phyloP scores from a whole-genome alignment of 2,888 invertebrate genomes.

The Girardia tigrina region DNA sequence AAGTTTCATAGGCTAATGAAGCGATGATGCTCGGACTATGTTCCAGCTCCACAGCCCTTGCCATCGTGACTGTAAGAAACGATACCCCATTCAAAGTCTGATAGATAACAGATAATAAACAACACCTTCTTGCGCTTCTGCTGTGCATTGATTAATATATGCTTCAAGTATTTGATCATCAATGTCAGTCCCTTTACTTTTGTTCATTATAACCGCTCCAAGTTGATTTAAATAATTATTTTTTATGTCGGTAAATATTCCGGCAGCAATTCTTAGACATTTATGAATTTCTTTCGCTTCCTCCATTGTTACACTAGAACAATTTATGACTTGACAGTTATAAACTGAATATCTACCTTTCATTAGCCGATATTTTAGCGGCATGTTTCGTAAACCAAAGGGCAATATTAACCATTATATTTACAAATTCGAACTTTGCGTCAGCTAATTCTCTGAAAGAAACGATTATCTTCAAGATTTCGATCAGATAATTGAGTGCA shows the following conservation, averaged over 20 bases:
- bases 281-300: conserved; percentile 58
- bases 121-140: conserved; percentile 58
- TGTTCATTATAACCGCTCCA: background rate
- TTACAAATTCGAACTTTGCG: conserved; percentile 56
- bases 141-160: conserved; percentile 57
- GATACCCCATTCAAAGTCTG: conserved; percentile 12
- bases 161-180: conserved; percentile 56
- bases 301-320: conserved; percentile 53
- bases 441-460: conserved; percentile 52
- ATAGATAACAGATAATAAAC: background rate
- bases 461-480: background rate
- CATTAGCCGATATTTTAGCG: conserved; percentile 56
- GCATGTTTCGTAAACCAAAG: conserved; percentile 60
- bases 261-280: conserved; percentile 56
- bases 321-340: background rate
- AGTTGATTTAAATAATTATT: conserved; percentile 38
- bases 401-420: conserved; percentile 56
- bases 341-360: conserved; percentile 50
- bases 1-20: conserved; percentile 57
- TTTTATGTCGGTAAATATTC: conserved; percentile 56
- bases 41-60: conserved; percentile 58
- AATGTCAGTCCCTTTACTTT: conserved; percentile 54
- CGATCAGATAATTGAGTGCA: too few relatives aligned
- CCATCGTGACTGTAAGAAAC: conserved; percentile 54
- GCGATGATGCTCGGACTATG: conserved; percentile 56